Evolutionary conservation across 2,888 invertebrate species (phyloP), one percentile per base, ranked within the genome.

Genomic region (Eurytoma californica): DNA sequence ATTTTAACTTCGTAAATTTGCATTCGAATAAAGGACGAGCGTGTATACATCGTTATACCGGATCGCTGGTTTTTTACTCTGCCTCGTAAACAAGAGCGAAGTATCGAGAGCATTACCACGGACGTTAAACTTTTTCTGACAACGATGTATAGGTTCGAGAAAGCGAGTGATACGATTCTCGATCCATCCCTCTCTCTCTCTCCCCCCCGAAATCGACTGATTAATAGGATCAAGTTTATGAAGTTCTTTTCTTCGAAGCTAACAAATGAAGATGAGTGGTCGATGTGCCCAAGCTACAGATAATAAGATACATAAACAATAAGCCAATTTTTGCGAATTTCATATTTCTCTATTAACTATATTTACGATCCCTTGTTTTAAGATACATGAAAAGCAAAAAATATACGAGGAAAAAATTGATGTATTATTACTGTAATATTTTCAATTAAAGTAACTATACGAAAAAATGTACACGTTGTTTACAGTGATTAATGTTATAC

Each of bases 1-100:
- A 51, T 12, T 63, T 18, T n/a, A 58, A 79, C 67, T 80, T 75
- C 81, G 72, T 81, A 81, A 81, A 81, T 81, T 79, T 79, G 72
- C 76, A 79, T 79, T 68, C 39, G 74, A 55, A 68, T 78, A 75
- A 75, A 68, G 65, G 61, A 51, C 20, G 18, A 51, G 30, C 4
- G 4, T 18, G 51, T 53, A 65, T 65, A 28, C 24, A 28, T 70
- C 72, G 58, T 57, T 68, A n/a, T n/a, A 39, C 39, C 67, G 18
- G 18, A 67, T 14, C 20, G 49, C 20, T 67, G 73, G 68, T 79
- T 77, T 77, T 30, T 58, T 13, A 16, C 4, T n/a, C 14, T 2
- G 18, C 18, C 67, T 73, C 80, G 69, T 77, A 80, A 77, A 80
- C 18, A 28, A 80, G 53, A 58, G 39, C 49, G 58, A 49, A n/a